Evolutionary conservation across 2,888 invertebrate genomes (phyloP).

Genomic region (Aplocera efformata): DNA sequence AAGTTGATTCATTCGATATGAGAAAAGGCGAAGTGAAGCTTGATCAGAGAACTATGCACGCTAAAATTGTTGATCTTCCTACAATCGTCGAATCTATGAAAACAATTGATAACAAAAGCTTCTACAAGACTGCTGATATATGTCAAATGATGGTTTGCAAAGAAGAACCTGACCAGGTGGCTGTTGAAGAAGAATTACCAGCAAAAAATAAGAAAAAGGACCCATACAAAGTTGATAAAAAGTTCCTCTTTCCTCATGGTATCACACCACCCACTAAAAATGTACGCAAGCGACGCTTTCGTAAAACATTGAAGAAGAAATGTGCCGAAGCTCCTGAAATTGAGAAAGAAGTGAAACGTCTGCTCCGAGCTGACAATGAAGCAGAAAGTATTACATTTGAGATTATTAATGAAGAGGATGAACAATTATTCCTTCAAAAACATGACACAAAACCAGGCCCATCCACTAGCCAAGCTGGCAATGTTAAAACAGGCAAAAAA

Average conservation of each 20-base stretch:
- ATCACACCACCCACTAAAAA: conserved; percentile 98
- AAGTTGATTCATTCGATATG: conserved; percentile 93
- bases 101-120: conserved; percentile 97
- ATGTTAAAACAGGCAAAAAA: conserved; percentile 17
- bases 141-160: conserved; percentile 95
- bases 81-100: conserved; percentile 96
- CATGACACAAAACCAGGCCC: conserved; percentile 5
- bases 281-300: conserved; percentile 93
- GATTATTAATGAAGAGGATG: conserved; percentile 93
- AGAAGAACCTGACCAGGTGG: conserved; percentile 90
- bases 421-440: conserved; percentile 57
- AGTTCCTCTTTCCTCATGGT: conserved; percentile 97
- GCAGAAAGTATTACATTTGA: conserved; percentile 94
- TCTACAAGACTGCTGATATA: conserved; percentile 98
- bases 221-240: conserved; percentile 90
- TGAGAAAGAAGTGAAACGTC: conserved; percentile 97
- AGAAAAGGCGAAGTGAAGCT: conserved; percentile 93
- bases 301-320: conserved; percentile 97
- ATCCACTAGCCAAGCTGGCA: conserved; percentile 6
- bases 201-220: conserved; percentile 92
- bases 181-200: conserved; percentile 88
- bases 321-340: conserved; percentile 98
- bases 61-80: conserved; percentile 95
- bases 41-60: conserved; percentile 92
- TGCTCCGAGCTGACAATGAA: conserved; percentile 95